Percentiles rank a stretch among this genome's conserved stretches.
Evolutionary conservation across 1,140 invertebrate species (phyloP).

Genomic region (Cydia pomonella): DNA sequence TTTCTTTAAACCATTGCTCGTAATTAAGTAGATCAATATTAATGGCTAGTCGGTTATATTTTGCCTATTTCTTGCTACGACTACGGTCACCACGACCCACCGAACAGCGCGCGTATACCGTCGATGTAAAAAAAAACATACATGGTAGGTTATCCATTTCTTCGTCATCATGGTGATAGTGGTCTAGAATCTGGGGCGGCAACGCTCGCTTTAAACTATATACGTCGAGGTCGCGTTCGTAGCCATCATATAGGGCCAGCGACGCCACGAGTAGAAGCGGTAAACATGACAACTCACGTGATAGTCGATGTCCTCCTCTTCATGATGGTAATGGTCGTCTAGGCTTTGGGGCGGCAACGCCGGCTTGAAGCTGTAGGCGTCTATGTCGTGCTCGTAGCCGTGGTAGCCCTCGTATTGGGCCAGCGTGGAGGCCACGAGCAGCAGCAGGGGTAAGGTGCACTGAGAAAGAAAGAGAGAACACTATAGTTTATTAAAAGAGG

Average conservation of each 20-base stretch:
- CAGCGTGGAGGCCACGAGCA: conserved; percentile 47
- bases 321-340: conserved; percentile 57
- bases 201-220: conserved; percentile 55
- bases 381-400: conserved; percentile 52
- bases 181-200: conserved; percentile 52
- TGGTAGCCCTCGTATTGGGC: conserved; percentile 54
- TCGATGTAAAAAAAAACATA: conserved; percentile 42
- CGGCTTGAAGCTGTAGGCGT: conserved; percentile 56
- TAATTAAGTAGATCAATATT: too few relatives aligned
- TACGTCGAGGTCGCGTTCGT: conserved; percentile 52
- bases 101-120: too few relatives aligned
- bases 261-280: conserved; percentile 48
- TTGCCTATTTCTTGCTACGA: too few relatives aligned
- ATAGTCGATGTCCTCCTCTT: conserved; percentile 71
- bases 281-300: conserved; percentile 53
- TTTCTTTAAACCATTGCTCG: too few relatives aligned
- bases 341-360: conserved; percentile 51
- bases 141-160: conserved; percentile 75
- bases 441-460: conserved; percentile 51
- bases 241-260: conserved; percentile 50
- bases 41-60: too few relatives aligned
- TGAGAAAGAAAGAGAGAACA: conserved; percentile 40
- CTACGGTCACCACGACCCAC: too few relatives aligned
- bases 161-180: conserved; percentile 63
- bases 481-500: too few relatives aligned